These are phyloP conservation scores for Acanthurus lineatus DNA, from an alignment of 2,797 vertebrate genomes.

Conservation along the genomic window DNA sequence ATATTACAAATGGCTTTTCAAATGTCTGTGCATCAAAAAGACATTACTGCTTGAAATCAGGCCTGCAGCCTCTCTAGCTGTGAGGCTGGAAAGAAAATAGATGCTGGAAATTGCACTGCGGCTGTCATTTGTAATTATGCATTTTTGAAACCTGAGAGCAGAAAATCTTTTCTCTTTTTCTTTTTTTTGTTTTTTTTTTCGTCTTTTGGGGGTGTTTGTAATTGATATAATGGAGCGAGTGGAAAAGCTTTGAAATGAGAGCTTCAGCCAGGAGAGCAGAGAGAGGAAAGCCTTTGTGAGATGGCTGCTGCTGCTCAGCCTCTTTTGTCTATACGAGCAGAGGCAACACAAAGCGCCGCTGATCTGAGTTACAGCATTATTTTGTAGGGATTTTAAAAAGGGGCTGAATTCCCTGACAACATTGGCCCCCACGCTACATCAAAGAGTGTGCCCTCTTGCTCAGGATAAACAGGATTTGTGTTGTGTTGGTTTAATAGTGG, in stretches of 20 bases:
- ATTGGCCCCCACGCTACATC: conserved; percentile 54
- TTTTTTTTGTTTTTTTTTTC: conserved; percentile 22
- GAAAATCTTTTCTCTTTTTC: conserved; percentile 43
- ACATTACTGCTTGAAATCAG: conserved; percentile 45
- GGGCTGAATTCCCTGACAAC: conserved; percentile 56
- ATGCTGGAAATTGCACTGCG: conserved; percentile 53
- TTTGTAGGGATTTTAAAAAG: conserved; percentile 68
- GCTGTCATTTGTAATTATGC: conserved; percentile 69
- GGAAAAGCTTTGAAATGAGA: conserved; percentile 70
- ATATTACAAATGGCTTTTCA: conserved; percentile 37
- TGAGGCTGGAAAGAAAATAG: conserved; percentile 40
- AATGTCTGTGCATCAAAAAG: conserved; percentile 35
- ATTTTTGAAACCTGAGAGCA: conserved; percentile 65
- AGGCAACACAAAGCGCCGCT: conserved; percentile 49
- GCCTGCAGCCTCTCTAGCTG: conserved; percentile 26
- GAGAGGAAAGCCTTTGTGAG: conserved; percentile 62
- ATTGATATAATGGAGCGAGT: conserved; percentile 69
- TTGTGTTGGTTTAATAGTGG: conserved; percentile 35
- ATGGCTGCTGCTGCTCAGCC: conserved; percentile 31
- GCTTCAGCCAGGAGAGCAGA: conserved; percentile 44
- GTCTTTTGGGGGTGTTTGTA: conserved; percentile 70
- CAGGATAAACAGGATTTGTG: conserved; percentile 42
- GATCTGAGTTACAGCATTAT: conserved; percentile 56
- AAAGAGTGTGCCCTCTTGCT: conserved; percentile 58
- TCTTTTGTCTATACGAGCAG: conserved; percentile 63